phyloP scores from a whole-genome alignment of 30 jellyfish, hydroid and myxozoan genomes.

The Nemopilema nomurai region DNA sequence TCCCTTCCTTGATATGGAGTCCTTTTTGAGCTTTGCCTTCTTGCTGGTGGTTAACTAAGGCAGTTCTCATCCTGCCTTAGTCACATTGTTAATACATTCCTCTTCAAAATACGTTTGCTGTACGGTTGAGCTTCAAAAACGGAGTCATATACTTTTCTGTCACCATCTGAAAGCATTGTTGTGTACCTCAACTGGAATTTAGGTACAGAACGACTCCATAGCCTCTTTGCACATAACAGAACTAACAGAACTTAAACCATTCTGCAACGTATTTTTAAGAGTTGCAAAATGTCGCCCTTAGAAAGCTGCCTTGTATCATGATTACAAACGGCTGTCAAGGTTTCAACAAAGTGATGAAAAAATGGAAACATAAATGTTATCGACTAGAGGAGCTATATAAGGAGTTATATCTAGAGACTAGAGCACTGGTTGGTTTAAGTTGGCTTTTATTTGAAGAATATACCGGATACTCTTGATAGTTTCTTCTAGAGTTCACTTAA shows the following conservation, averaged over 20 bases:
- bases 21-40: conserved; percentile 34
- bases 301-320: no score
- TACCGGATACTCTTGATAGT: no score
- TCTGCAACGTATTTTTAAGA: no score
- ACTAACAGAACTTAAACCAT: conserved; percentile 58
- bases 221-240: conserved; percentile 37
- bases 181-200: conserved; percentile 43
- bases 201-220: conserved; percentile 34
- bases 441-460: no score
- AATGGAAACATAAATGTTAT: no score
- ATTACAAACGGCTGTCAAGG: no score
- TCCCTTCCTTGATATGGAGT: conserved; percentile 54
- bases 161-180: conserved; percentile 57
- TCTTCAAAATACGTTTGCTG: conserved; percentile 32
- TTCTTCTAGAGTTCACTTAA: no score
- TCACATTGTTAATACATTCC: conserved; percentile 57
- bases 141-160: conserved; percentile 50
- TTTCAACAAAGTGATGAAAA: no score
- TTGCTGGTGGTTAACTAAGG: conserved; percentile 20
- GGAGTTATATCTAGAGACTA: no score
- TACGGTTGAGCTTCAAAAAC: conserved; percentile 7
- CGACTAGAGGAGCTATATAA: no score
- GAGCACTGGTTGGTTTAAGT: no score
- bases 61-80: conserved; percentile 70
- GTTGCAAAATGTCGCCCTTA: no score